Evolutionary conservation across 2,113 vertebrate species (phyloP).

Genomic region (Aythya baeri): DNA sequence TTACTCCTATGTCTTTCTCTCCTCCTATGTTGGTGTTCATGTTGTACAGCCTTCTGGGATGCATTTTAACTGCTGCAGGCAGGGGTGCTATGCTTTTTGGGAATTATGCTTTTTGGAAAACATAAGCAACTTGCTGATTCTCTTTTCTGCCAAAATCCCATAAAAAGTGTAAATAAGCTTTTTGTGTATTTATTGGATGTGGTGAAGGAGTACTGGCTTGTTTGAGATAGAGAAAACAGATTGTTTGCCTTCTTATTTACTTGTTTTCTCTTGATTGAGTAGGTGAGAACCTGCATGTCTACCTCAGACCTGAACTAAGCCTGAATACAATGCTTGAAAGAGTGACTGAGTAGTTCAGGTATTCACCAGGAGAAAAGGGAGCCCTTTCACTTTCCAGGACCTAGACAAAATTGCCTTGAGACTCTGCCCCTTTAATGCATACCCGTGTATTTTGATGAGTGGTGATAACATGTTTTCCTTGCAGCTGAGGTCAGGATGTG

Average conservation of each 20-base stretch:
- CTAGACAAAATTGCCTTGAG: background rate
- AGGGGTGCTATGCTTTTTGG: background rate
- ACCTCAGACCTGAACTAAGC: background rate
- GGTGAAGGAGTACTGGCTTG: background rate
- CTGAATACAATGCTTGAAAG: background rate
- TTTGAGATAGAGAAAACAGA: background rate
- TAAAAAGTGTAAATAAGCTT: background rate
- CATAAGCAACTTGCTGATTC: background rate
- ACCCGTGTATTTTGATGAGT: background rate
- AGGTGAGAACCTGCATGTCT: background rate
- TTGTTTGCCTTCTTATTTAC: too few relatives aligned
- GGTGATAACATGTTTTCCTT: fast-evolving
- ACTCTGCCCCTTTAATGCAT: background rate
- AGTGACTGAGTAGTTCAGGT: background rate
- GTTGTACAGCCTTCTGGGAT: background rate
- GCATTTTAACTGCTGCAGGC: background rate
- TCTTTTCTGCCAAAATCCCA: background rate
- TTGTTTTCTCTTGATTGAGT: background rate
- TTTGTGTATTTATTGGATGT: background rate
- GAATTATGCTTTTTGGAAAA: background rate
- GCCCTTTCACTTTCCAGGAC: background rate
- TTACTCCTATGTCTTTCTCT: background rate
- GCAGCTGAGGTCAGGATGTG: background rate
- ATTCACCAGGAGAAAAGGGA: background rate
- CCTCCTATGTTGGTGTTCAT: fast-evolving